Base-by-base conservation (phyloP, 2,797 vertebrate species). In the Okamejei kenojei region DNA sequence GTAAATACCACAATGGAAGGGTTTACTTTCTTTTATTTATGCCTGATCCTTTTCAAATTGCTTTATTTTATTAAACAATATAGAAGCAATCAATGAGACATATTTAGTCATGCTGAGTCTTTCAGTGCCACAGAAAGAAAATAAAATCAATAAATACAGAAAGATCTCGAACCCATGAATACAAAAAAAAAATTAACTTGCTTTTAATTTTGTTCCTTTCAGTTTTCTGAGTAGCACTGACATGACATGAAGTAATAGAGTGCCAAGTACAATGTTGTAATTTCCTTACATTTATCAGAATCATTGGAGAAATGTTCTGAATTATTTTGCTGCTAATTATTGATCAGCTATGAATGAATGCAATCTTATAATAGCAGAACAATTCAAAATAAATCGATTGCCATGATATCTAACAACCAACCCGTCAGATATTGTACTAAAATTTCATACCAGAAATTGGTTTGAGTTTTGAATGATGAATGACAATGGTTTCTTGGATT, bases 211-310 rank as follows among this genome's bases (percentile, higher is more conserved):
- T 88, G 84, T 21, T 2, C n/a, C n/a, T 19, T 35, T 68, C 61
- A 68, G 13, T 5, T 86, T 29, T 32, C n/a, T 35, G 7, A 88
- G 17, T 17, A 32, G n/a, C 17, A 65, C 19, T 88, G 21, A 23
- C 8, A n/a, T 8, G 68, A 1, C 23, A 13, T 88, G n/a, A 68
- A 35, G 35, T 35, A 68, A 68, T 65, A 63, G 2, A 7, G 61
- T 86, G 58, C 82, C 15, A 29, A 63, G 11, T 86, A 86, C 13
- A 5, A 32, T 32, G n/a, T 65, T 35, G 7, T 68, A 88, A 35
- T 35, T 65, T 68, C 68, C 63, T 88, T 68, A 35, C n/a, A 88
- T 88, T 88, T 84, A 29, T 88, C 84, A 68, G 63, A 88, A 21
- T 68, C 29, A 84, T 84, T n/a, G 11, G 45, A 61, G 54, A 84